Evolutionary conservation across 1,140 invertebrate genomes (phyloP), one percentile per base, ranked within the genome.

Genomic region (Maconellicoccus hirsutus): DNA sequence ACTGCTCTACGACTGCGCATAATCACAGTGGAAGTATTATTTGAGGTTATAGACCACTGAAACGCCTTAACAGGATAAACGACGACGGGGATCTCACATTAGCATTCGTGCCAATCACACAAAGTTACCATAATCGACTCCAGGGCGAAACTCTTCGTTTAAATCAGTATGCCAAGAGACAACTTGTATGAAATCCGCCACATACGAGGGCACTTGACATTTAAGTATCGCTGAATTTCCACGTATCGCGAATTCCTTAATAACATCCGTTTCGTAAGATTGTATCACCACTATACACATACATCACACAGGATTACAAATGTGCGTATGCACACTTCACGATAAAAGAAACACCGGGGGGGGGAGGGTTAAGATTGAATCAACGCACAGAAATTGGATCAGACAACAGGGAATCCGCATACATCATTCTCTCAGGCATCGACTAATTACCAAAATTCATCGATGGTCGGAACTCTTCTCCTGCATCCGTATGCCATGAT

Each of bases 181-280:
- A 69, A 96, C 90, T 74, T 86, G 85, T 70, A 96, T 87, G 80
- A 94, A 96, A 80, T 96, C 92, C 33, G 90, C 90, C 69, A 95
- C 92, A 80, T 93, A 96, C 19, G 89, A 91, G 25, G 94, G 93
- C 75, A 96, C 92, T 78, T 90, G 87, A 82, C 94, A 96, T 79
- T 93, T 93, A 69, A 97, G 83, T 75, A 96, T 87, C 16, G 93
- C 93, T 59, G 92, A 89, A 80, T 96, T 95, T 69, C 92, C 92
- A 78, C 89, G 86, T 76, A 95, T 95, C 8, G 93, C 92, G 82
- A 94, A 96, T 74, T 94, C 92, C 80, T 94, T 94, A 82, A 92
- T 90, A 75, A 93, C 92, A 80, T 94, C 91, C n/a, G 90, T 91
- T 76, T 93, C 89, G 81, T 93, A 94, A 77, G 87, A 85, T 80